Evolutionary conservation across 1,140 invertebrate species (phyloP), one percentile per base, ranked within the genome.

Genomic region (Calliopsis andreniformis): DNA sequence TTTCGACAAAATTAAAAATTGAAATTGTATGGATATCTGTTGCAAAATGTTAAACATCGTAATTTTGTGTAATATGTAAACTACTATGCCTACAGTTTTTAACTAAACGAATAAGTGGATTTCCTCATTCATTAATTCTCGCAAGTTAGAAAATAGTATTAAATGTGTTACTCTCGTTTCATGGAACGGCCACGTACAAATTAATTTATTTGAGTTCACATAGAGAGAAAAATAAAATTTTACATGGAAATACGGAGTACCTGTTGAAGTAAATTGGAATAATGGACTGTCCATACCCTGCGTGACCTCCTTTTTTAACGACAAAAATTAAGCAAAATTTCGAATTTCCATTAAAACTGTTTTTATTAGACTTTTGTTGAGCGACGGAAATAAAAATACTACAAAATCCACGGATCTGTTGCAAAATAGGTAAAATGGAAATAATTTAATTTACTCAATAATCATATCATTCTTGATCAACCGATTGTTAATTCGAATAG

Each of bases 91-190:
- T 16, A 35, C 23, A 39, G 63, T 30, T 35, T 18, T 14, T 7
- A 51, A 66, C 63, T 32, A 42, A n/a, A n/a, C 5, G 16, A 42
- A 59, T 35, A 51, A 67, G 63, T 32, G 63, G 47, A 53, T 30
- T 67, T 56, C 51, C 66, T 25, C 56, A 18, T 43, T 68, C 23
- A n/a, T 53, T 68, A 55, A 68, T 45, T 35, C 8, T 42, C 18
- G 4, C 23, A 45, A 28, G 56, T 35, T 35, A 39, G 51, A 35
- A 68, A 68, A 68, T 68, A 35, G 43, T 20, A 56, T 68, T 68
- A 68, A 45, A 49, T 51, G 53, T 35, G 43, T 68, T 56, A 56
- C 20, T 20, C 49, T 53, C 63, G 20, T 67, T 67, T 51, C 63
- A n/a, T n/a, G 23, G 28, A 67, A 32, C 12, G 35, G 20, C 47